Base-by-base conservation (phyloP, 2,888 invertebrate genomes). In the Sycophila texana region DNA sequence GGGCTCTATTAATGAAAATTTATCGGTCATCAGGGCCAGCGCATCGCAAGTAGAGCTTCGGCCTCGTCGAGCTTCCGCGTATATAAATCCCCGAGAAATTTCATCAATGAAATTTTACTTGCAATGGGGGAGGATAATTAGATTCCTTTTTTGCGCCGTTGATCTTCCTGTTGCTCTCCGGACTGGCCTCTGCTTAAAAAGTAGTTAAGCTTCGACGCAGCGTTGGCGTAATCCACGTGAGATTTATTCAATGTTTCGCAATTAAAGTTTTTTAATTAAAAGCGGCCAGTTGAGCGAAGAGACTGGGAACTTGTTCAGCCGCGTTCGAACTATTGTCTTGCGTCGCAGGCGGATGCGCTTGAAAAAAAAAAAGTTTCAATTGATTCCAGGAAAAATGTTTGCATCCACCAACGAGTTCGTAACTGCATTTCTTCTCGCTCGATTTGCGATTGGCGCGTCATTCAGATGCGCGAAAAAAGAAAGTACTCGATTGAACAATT, bases 1-100 rank as follows among this genome's bases (percentile, higher is more conserved):
- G 85, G 83, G 84, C 83, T 86, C 85, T 86, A 86, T 86, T 87
- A 87, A 87, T 85, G 87, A 86, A 87, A 87, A 87, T 87, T 86
- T 87, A 87, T 86, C 84, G 86, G 83, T 85, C 85, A 86, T 86
- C 86, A 83, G 81, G 81, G 81, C 10, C 80, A 81, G 82, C 82
- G 82, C 81, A 83, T 83, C 82, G 81, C 80, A 79, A 77, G 74
- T 78, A 80, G 80, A 55, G 67, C 22, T 0, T 18, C 26, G 3
- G 39, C 7, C 39, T 7, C 39, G 39, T 39, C 39, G 39, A 39
- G 39, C 39, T 16, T 30, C 30, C 30, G 39, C 39, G 16, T 39
- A 39, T 5, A 39, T 7, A 39, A 5, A 39, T 39, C 39, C 39
- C 39, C 39, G 47, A 18, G 2, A 66, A 4, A 61, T 72, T 61